phyloP scores from a whole-genome alignment of 2,888 invertebrate genomes.

The Alitta virens region DNA sequence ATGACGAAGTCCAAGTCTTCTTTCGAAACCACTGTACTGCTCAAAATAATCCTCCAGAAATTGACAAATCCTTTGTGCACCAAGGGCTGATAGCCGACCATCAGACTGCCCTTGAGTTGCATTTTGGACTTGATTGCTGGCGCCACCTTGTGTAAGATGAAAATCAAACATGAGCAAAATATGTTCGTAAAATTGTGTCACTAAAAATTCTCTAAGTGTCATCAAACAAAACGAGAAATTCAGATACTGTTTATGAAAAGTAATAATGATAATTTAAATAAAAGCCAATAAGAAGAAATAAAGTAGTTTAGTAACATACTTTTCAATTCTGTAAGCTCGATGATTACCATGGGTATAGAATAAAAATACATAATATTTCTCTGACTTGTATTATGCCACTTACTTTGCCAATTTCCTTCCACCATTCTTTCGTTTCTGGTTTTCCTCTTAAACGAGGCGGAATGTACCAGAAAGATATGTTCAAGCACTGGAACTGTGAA shows the following conservation, averaged over 20 bases:
- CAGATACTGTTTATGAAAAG: no score
- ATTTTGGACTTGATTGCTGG: constrained; percentile 90
- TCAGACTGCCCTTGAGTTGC: constrained; percentile 94
- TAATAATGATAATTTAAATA: no score
- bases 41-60: constrained; percentile 97
- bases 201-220: no score
- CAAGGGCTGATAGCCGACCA: constrained; percentile 98
- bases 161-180: no score
- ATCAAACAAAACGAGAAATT: no score
- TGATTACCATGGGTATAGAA: no score
- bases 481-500: constrained; percentile 23
- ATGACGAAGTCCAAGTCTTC: constrained; percentile 91
- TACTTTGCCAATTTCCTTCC: constrained; percentile 59
- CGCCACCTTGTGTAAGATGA: constrained; percentile 68
- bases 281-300: no score
- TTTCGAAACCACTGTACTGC: constrained; percentile 87
- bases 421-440: constrained; percentile 16
- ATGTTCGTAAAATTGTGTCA: no score
- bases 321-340: no score
- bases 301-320: no score
- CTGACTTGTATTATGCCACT: background rate
- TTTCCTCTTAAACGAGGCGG: constrained; percentile 17
- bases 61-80: constrained; percentile 84
- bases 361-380: no score
- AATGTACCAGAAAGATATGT: constrained; percentile 27